phyloP scores from a whole-genome alignment of 1,140 invertebrate genomes.

The Eumaeus atala region DNA sequence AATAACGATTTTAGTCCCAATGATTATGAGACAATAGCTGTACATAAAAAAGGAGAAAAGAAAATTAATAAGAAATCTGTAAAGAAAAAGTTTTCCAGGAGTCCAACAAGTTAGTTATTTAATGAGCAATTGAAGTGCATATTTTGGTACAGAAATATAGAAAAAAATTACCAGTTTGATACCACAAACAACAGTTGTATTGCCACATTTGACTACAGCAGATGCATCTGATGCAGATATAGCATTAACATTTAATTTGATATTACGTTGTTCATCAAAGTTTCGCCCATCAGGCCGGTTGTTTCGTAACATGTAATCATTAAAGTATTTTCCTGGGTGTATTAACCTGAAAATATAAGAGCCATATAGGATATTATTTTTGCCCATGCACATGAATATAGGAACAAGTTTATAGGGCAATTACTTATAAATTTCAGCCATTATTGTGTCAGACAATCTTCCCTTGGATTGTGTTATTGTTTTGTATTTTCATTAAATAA shows the following conservation, averaged over 20 bases:
- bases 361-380: not conserved
- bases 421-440: slow-evolving; percentile 56
- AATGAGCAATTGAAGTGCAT: no score
- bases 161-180: slow-evolving; percentile 49
- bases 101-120: no score
- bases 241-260: slow-evolving; percentile 57
- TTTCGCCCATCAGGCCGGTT: slow-evolving; percentile 51
- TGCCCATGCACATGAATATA: not conserved
- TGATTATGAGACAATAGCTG: no score
- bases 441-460: slow-evolving; percentile 12
- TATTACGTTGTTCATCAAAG: slow-evolving; percentile 48
- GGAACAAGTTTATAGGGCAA: slow-evolving; percentile 9
- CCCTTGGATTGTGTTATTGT: no score
- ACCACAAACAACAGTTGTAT: slow-evolving; percentile 59
- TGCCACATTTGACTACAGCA: slow-evolving; percentile 58
- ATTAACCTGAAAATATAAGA: slow-evolving; percentile 39
- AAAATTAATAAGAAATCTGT: no score
- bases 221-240: slow-evolving; percentile 56
- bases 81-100: no score
- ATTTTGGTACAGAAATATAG: no score
- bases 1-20: no score
- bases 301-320: slow-evolving; percentile 49
- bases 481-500: no score
- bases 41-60: no score
- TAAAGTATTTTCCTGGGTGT: slow-evolving; percentile 60